phyloP scores from a whole-genome alignment of 2,797 vertebrate genomes.

The Pogonophryne albipinna region DNA sequence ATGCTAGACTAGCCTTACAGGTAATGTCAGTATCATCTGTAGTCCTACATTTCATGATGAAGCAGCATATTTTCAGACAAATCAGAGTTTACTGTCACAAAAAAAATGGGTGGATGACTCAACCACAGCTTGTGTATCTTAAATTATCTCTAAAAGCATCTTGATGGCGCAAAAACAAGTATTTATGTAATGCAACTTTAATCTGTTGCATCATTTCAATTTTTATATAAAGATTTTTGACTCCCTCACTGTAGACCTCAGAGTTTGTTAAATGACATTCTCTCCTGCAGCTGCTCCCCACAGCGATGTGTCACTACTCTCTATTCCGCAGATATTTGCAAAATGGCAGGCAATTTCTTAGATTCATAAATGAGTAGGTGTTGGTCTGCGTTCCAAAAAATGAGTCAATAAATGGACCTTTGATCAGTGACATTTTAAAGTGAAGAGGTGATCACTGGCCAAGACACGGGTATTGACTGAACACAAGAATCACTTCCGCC shows the following conservation, averaged over 20 bases:
- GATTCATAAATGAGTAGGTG: neutral
- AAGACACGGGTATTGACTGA: neutral
- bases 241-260: neutral
- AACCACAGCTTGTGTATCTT: neutral
- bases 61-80: neutral
- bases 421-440: neutral
- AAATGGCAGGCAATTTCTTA: neutral
- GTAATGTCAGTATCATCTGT: constrained; percentile 2
- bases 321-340: neutral
- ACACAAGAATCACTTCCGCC: neutral
- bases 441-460: neutral
- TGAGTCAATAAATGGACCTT: neutral
- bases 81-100: neutral
- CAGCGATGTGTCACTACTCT: neutral
- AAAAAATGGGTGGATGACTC: too few species aligned
- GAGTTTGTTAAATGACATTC: neutral
- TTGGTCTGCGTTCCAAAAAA: neutral
- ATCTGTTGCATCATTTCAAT: neutral
- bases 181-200: too few species aligned
- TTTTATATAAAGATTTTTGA: neutral
- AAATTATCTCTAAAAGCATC: neutral
- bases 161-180: neutral
- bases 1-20: constrained; percentile 15
- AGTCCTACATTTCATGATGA: neutral
- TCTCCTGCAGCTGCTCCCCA: neutral